Conservation (phyloP, 2,797 vertebrate species). For the Holocentrus rufus region DNA sequence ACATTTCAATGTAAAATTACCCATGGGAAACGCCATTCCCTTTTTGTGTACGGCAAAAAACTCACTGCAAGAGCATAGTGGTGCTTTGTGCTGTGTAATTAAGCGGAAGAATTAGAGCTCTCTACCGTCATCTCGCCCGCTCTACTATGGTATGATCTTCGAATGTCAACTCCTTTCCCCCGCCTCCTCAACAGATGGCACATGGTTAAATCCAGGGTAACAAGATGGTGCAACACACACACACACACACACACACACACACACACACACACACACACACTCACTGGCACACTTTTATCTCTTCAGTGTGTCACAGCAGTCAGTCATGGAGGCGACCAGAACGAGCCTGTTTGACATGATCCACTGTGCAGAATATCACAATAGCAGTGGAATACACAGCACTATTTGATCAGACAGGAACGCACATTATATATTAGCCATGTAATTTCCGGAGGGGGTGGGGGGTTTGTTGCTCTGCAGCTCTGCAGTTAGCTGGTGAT, state of each 20-base stretch:
- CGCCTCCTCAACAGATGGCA: conserved; percentile 71
- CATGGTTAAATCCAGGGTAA: conserved; percentile 54
- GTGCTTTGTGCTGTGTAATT: neutral
- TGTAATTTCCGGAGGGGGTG: neutral
- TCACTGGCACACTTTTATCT: conserved; percentile 13
- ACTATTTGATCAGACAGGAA: too few species aligned
- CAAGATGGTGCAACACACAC: conserved; percentile 29
- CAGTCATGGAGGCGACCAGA: neutral
- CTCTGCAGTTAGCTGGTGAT: conserved; percentile 45
- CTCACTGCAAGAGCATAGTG: neutral
- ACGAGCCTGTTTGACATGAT: neutral
- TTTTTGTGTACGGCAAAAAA: too few species aligned
- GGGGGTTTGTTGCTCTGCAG: conserved; percentile 35
- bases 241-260: conserved; percentile 3
- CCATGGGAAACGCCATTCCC: neutral
- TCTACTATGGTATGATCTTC: conserved; percentile 44
- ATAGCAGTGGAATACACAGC: too few species aligned
- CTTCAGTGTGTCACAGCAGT: conserved; percentile 12
- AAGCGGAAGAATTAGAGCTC: neutral
- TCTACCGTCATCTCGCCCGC: conserved; percentile 23
- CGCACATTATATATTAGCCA: too few species aligned
- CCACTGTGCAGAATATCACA: neutral
- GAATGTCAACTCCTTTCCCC: conserved; percentile 56
- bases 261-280: conserved; percentile 18
- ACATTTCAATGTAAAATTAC: neutral